Evolutionary conservation across 2,797 vertebrate species (phyloP).

Genomic region (Melopsittacus undulatus): DNA sequence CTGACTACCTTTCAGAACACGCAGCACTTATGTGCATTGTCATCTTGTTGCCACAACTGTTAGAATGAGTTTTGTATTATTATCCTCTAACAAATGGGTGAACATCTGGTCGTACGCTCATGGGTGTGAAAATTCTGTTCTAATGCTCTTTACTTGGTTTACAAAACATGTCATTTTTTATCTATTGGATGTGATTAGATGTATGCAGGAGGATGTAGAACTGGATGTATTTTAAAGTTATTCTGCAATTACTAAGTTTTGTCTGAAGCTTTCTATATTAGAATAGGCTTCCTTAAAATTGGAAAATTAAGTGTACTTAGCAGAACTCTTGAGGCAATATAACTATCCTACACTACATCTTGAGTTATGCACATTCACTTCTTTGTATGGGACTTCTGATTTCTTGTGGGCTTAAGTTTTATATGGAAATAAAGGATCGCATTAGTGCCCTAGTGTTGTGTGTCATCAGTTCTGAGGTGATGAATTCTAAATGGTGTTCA

Average conservation of each 20-base stretch:
- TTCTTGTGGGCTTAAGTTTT: neutral
- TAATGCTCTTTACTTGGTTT: neutral
- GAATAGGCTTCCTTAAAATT: constrained; percentile 60
- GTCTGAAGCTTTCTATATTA: constrained; percentile 59
- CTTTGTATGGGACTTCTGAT: neutral
- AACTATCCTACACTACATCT: neutral
- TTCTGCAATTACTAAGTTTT: constrained; percentile 33
- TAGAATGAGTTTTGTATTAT: neutral
- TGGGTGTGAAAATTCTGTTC: constrained; percentile 24
- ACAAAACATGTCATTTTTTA: neutral
- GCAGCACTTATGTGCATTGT: neutral
- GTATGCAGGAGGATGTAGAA: constrained; percentile 24
- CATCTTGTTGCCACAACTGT: constrained; percentile 32
- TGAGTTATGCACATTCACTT: neutral
- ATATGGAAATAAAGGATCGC: neutral
- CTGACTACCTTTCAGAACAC: constrained; percentile 49
- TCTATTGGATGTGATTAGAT: neutral
- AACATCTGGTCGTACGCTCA: constrained; percentile 22
- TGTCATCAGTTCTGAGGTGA: neutral
- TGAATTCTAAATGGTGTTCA: neutral
- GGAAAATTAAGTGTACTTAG: constrained; percentile 63
- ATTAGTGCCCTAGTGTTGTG: neutral
- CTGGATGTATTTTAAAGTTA: constrained; percentile 45
- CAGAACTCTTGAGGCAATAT: constrained; percentile 47
- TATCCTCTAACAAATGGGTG: constrained; percentile 24